Evolutionary conservation across 2,888 invertebrate genomes (phyloP).

Genomic region (Adineta ricciae): DNA sequence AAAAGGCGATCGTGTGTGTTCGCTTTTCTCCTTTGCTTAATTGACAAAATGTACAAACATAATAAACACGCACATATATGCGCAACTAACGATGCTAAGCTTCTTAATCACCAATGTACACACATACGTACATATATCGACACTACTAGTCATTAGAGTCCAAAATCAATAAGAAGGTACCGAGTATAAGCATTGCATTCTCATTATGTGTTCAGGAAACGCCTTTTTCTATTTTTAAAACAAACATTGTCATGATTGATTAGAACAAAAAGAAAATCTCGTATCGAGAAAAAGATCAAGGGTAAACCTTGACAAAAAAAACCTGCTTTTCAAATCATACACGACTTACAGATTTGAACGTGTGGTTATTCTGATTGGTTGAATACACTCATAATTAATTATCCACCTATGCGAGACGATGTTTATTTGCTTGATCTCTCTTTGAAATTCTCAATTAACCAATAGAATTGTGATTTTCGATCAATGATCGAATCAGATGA

Average conservation of each 20-base stretch:
- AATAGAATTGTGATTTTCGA: no score
- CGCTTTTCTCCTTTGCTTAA: not conserved
- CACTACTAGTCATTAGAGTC: not conserved
- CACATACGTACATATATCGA: not conserved
- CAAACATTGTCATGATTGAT: not conserved
- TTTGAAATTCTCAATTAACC: no score
- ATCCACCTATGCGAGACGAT: no score
- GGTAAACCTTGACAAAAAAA: no score
- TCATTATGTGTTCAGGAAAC: not conserved
- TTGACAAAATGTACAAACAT: slow-evolving; percentile 14
- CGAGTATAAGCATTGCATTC: not conserved
- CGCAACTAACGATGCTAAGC: slow-evolving; percentile 5
- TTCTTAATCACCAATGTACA: not conserved
- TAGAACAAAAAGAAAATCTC: not conserved
- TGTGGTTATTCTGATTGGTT: no score
- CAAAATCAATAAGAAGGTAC: not conserved
- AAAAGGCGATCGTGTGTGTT: not conserved
- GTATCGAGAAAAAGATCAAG: no score
- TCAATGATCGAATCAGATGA: no score
- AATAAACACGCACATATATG: slow-evolving; percentile 3
- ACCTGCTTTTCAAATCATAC: no score
- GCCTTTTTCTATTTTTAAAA: not conserved
- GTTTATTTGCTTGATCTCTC: no score
- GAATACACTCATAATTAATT: no score
- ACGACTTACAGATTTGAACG: no score